Base-by-base conservation (phyloP, 2,888 invertebrate species). In the Mesorhabditis sp. region DNA sequence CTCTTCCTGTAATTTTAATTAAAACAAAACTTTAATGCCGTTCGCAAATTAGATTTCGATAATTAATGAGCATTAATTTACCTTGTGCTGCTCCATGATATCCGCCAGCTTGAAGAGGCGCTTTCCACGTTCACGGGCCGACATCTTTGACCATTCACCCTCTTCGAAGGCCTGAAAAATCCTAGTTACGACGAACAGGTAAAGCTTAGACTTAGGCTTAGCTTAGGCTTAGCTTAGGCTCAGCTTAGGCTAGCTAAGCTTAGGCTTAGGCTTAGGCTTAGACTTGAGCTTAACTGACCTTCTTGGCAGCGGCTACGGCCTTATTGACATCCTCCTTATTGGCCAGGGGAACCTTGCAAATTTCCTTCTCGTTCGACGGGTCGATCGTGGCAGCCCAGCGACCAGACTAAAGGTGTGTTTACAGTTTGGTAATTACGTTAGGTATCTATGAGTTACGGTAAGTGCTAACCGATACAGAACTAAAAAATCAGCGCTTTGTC, bases 101-200 rank as follows among this genome's bases (percentile, higher is more conserved):
- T 96, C 94, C 0, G 96, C 96, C 78, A 96, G 87, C 91, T 89
- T 92, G 87, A 90, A 91, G 86, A 96, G 88, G 2, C 95, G 85
- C 72, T 90, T 89, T 4, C 94, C 95, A 43, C 96, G 89, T 82
- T 96, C 95, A 78, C 96, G 89, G 0, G 95, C 92, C 83, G 93
- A 94, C 86, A 96, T 93, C 86, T 92, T 92, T n/a, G 92, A 90
- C 96, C 96, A 97, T 82, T 93, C 91, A 0, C 95, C 94, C 45
- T 77, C 75, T 66, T 80, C 76, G 73, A 81, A 83, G 5, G 83
- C 83, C 64, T 69, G 41, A 45, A 62, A 67, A n/a, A 3, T 2
- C 13, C 6, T 28, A 2, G 15, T 10, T 66, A 10, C n/a, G 41
- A 43, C 2, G 41, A 65, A 2, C 2, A 65, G 13, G 10, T 7